Evolutionary conservation across 2,113 vertebrate genomes (phyloP).

Genomic region (Hucho hucho): DNA sequence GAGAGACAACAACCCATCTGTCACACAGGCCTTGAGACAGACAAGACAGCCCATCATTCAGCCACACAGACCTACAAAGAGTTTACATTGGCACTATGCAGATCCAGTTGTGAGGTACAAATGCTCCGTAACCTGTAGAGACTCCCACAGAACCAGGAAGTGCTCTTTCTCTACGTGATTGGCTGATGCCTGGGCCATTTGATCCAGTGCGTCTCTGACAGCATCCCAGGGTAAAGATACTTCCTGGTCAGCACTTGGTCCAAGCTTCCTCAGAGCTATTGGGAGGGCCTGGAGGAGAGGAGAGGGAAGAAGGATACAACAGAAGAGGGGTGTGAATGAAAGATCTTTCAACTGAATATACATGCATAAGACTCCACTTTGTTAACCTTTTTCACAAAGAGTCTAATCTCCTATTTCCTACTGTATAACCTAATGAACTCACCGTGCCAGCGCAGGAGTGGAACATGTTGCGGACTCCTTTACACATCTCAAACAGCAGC

Average conservation of each 20-base stretch:
- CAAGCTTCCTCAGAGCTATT: slow-evolving; percentile 83
- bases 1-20: not conserved
- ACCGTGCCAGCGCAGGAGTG: slow-evolving; percentile 87
- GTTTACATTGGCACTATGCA: not conserved
- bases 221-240: slow-evolving; percentile 78
- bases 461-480: slow-evolving; percentile 92
- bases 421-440: slow-evolving; percentile 35
- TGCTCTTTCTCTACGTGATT: slow-evolving; percentile 80
- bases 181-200: slow-evolving; percentile 80
- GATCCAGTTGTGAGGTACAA: not conserved
- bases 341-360: not conserved
- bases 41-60: not conserved
- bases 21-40: not conserved
- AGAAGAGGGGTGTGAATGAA: too few relatives aligned
- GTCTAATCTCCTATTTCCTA: too few relatives aligned
- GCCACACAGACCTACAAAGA: not conserved
- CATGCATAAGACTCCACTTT: too few relatives aligned
- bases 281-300: slow-evolving; percentile 75
- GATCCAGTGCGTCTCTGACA: slow-evolving; percentile 81
- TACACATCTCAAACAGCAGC: slow-evolving; percentile 95
- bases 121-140: slow-evolving; percentile 76
- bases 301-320: not conserved
- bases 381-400: too few relatives aligned
- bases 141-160: slow-evolving; percentile 83
- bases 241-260: slow-evolving; percentile 75